Evolutionary conservation across 2,797 vertebrate genomes (phyloP).

Genomic region (Melanotaenia parkinsoni): DNA sequence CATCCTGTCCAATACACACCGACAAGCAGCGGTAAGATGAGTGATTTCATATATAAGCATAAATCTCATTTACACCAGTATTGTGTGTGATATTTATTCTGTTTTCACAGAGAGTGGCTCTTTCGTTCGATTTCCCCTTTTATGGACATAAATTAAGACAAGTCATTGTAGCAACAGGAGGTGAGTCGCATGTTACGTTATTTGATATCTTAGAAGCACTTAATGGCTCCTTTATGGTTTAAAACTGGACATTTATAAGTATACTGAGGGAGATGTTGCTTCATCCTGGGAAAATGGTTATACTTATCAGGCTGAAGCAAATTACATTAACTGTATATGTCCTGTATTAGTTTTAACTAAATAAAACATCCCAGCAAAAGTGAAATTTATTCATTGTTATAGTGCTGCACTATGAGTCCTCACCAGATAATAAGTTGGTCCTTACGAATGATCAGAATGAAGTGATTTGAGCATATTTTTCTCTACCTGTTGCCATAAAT

Average conservation of each 20-base stretch:
- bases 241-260: neutral
- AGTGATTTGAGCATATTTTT: neutral
- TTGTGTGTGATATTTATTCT: constrained; percentile 13
- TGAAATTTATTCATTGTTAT: too few relatives aligned
- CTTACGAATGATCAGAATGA: neutral
- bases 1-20: constrained; percentile 92
- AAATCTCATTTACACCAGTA: neutral
- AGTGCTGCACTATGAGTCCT: neutral
- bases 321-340: neutral
- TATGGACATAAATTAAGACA: constrained; percentile 93
- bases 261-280: too few relatives aligned
- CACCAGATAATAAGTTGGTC: neutral
- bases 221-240: neutral
- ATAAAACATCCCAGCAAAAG: neutral
- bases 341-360: neutral
- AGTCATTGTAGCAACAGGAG: constrained; percentile 95
- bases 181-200: constrained; percentile 73
- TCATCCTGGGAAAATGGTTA: neutral
- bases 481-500: neutral
- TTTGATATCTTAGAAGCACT: neutral
- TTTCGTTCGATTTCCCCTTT: constrained; percentile 97
- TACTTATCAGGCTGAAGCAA: neutral
- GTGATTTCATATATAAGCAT: neutral
- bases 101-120: constrained; percentile 85
- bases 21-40: constrained; percentile 91